Conservation (phyloP, 2,113 vertebrate species). For the Oncorhynchus tshawytscha region DNA sequence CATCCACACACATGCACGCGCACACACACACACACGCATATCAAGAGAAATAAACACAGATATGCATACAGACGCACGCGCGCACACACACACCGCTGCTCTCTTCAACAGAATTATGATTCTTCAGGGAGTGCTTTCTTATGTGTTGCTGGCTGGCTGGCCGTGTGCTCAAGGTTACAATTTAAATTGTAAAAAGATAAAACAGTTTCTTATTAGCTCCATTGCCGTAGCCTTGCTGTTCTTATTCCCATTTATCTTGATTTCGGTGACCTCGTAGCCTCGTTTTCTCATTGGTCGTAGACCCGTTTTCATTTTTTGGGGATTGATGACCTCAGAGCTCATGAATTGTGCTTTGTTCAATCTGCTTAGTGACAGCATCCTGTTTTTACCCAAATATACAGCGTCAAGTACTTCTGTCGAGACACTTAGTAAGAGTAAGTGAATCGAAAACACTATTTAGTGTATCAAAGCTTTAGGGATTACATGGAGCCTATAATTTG, state of each 20-base stretch:
- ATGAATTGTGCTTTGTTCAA: constrained; percentile 73
- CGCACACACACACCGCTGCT: neutral
- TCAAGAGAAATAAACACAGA: no score
- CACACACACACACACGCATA: no score
- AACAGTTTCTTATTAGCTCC: constrained; percentile 89
- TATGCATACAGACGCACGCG: no score
- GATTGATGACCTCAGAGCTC: constrained; percentile 76
- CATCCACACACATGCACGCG: no score
- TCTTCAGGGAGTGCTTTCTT: constrained; percentile 74
- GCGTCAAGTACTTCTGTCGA: constrained; percentile 65
- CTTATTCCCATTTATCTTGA: constrained; percentile 82
- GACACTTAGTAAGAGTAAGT: constrained; percentile 62
- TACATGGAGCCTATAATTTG: constrained; percentile 71
- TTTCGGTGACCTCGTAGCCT: constrained; percentile 76
- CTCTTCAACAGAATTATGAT: constrained; percentile 76
- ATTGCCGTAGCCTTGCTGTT: constrained; percentile 75
- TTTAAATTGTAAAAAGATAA: constrained; percentile 85
- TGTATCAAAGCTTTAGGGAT: constrained; percentile 67
- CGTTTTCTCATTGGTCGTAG: constrained; percentile 26
- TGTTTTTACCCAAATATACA: constrained; percentile 63
- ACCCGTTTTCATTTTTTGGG: constrained; percentile 29
- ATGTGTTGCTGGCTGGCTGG: constrained; percentile 49
- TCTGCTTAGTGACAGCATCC: constrained; percentile 60
- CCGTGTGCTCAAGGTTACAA: constrained; percentile 86
- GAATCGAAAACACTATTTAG: constrained; percentile 72